These are phyloP conservation scores for Laticauda colubrina DNA, from an alignment of 2,113 vertebrate species.

Conservation along the genomic window DNA sequence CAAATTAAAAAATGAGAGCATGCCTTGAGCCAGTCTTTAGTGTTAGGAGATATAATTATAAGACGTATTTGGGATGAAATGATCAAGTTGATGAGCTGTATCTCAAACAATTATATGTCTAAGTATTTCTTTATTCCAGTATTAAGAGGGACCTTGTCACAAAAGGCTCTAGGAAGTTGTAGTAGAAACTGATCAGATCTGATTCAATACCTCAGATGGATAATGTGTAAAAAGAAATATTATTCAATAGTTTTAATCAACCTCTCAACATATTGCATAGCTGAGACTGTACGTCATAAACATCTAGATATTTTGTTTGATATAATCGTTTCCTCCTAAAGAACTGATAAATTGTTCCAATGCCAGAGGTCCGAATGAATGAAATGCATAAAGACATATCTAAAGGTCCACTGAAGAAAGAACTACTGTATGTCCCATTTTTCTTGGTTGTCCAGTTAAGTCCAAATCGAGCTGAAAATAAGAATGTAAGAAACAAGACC, in stretches of 20 bases:
- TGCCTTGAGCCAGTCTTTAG: background rate
- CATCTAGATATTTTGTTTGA: background rate
- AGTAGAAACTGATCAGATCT: background rate
- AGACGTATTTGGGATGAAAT: background rate
- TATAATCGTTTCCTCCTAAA: background rate
- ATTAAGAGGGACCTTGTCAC: background rate
- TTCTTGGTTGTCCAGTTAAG: background rate
- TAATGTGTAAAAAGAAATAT: background rate
- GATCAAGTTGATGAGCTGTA: background rate
- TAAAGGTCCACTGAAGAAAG: background rate
- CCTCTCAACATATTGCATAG: background rate
- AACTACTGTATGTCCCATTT: background rate
- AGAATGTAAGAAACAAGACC: background rate
- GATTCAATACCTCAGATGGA: background rate
- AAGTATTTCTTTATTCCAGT: background rate
- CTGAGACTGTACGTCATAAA: background rate
- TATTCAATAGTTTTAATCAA: background rate
- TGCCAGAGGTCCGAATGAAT: background rate
- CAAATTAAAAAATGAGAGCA: background rate
- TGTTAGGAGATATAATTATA: background rate
- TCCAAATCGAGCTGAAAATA: background rate
- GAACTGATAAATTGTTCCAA: background rate
- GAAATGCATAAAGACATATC: background rate
- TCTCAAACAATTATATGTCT: background rate
- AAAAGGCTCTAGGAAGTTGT: background rate